phyloP scores from a whole-genome alignment of 2,113 vertebrate species.

The Actenoides hombroni region DNA sequence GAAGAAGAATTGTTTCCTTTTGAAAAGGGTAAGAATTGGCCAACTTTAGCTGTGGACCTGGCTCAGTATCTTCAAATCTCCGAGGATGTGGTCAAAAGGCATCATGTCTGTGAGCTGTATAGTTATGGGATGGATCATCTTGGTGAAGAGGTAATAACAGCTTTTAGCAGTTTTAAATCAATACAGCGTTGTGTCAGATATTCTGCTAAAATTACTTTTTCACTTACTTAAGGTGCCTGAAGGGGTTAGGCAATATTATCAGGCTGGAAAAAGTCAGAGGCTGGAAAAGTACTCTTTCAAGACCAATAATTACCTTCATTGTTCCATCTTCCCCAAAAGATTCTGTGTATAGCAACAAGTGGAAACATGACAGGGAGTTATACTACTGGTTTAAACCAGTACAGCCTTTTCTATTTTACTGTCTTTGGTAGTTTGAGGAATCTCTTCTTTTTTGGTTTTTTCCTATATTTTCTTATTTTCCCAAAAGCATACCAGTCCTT shows the following conservation, averaged over 20 bases:
- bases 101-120: constrained; percentile 93
- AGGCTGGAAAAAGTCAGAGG: background rate
- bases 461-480: background rate
- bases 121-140: constrained; percentile 88
- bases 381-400: background rate
- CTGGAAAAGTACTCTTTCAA: background rate
- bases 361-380: background rate
- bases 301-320: background rate
- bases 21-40: constrained; percentile 84
- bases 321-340: background rate
- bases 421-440: background rate
- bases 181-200: background rate
- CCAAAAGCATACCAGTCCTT: background rate
- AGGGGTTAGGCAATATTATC: background rate
- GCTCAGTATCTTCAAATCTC: constrained; percentile 88
- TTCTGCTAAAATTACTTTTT: background rate
- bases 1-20: constrained; percentile 40
- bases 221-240: background rate
- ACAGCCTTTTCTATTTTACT: background rate
- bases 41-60: constrained; percentile 83
- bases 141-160: constrained; percentile 85
- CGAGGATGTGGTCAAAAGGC: constrained; percentile 84
- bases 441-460: background rate
- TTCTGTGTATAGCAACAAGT: background rate
- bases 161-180: background rate